Conservation (phyloP, 1,140 invertebrate species). For the Drosophila miranda region DNA sequence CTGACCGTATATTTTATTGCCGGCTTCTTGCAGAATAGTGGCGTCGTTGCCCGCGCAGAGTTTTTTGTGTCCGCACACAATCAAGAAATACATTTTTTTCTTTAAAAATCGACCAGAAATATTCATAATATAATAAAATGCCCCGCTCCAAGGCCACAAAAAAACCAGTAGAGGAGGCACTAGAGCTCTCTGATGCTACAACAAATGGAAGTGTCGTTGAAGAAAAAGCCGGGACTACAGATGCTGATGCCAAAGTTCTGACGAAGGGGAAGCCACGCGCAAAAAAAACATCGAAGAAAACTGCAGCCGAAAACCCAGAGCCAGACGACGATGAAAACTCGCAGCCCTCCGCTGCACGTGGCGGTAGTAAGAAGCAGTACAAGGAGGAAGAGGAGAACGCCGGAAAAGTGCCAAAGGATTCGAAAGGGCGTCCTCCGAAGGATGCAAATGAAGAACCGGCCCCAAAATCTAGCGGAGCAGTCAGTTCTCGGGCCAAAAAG, state of each 20-base stretch:
- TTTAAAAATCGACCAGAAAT: neutral
- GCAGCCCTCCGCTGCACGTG: conserved; percentile 29
- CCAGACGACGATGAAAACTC: conserved; percentile 18
- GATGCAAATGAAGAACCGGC: conserved; percentile 4
- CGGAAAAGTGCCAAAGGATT: conserved; percentile 23
- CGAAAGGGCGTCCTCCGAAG: conserved; percentile 56
- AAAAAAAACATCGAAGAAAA: conserved; percentile 28
- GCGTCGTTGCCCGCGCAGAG: conserved; percentile 62
- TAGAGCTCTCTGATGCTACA: conserved; percentile 23
- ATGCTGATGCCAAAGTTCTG: conserved; percentile 16
- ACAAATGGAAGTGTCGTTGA: conserved; percentile 42
- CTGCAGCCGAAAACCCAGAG: conserved; percentile 4
- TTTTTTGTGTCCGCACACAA: conserved; percentile 13
- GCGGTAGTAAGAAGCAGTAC: conserved; percentile 33
- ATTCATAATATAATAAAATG: conserved; percentile 29
- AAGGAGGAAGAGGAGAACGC: conserved; percentile 19
- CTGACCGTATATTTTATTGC: neutral
- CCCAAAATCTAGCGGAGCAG: conserved; percentile 23
- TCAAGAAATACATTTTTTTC: neutral
- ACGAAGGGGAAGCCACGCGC: conserved; percentile 46
- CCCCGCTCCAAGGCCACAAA: conserved; percentile 51
- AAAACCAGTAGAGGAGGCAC: conserved; percentile 32
- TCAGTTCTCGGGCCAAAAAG: conserved; percentile 36
- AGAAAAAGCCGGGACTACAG: conserved; percentile 3
- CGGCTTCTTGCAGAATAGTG: conserved; percentile 42